A percentile compares a stretch with the other conserved stretches of the same genome.
Conservation (phyloP, 2,797 vertebrate species). For the Acanthiza pusilla region DNA sequence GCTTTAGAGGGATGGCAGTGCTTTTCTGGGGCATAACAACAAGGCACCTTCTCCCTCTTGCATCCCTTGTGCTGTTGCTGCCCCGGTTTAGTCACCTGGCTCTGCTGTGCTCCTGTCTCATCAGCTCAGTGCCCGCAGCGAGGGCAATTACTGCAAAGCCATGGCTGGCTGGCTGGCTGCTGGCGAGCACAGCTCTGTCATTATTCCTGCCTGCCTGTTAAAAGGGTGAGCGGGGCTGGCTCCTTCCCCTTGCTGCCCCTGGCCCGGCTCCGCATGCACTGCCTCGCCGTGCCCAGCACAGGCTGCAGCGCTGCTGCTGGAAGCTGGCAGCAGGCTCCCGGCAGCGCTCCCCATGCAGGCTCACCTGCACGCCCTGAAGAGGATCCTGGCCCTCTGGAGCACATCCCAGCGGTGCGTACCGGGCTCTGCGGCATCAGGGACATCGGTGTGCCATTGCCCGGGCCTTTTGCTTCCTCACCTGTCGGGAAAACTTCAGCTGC, state of each 20-base stretch:
- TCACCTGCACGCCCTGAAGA: neutral
- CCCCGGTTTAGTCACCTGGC: neutral
- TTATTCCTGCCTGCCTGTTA: constrained; percentile 45
- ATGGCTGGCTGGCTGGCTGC: constrained; percentile 39
- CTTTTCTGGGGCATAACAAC: neutral
- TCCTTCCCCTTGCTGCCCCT: constrained; percentile 10
- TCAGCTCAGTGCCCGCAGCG: constrained; percentile 4
- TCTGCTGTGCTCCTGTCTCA: neutral
- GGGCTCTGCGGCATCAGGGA: rapidly evolving
- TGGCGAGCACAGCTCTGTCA: constrained; percentile 44
- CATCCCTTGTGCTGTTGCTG: neutral
- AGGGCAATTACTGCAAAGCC: neutral
- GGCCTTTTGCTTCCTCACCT: neutral
- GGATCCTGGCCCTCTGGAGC: constrained; percentile 41
- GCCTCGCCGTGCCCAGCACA: neutral
- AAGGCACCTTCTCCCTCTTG: neutral
- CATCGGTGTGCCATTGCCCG: rapidly evolving
- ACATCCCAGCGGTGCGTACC: neutral
- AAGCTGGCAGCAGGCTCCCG: neutral
- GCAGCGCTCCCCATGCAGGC: constrained; percentile 6
- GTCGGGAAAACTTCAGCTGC: rapidly evolving
- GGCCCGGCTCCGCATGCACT: neutral
- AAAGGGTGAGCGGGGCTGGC: constrained; percentile 37
- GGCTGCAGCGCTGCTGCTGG: neutral
- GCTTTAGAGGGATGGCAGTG: neutral